phyloP scores from a whole-genome alignment of 2,888 invertebrate species.

The Heterodera filipjevi region DNA sequence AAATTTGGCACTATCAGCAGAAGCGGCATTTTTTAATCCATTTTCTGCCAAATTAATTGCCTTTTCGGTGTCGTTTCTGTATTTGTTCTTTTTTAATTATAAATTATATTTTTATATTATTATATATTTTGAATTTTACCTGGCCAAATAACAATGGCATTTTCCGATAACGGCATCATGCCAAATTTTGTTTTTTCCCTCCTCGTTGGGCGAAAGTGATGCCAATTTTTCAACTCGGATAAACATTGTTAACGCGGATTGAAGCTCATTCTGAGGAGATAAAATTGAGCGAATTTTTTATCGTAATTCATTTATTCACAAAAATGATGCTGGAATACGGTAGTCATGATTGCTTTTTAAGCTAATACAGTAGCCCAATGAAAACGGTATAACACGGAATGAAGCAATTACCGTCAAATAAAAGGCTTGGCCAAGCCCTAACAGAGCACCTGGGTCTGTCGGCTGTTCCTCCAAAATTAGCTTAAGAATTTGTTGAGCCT shows the following conservation, averaged over 20 bases:
- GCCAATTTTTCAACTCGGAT: not conserved
- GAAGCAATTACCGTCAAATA: not conserved
- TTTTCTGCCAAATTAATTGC: not conserved
- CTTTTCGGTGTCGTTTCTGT: not conserved
- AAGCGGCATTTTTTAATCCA: not conserved
- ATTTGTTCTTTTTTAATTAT: not conserved
- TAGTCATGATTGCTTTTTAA: no score
- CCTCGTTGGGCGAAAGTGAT: not conserved
- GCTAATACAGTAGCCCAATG: not conserved
- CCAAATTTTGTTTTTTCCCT: not conserved
- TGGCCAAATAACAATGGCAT: conserved; percentile 12
- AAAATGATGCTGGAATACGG: not conserved
- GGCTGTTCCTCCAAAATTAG: not conserved
- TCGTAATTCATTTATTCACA: not conserved
- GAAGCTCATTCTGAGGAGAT: not conserved
- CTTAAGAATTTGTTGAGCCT: not conserved
- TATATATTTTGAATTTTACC: not conserved
- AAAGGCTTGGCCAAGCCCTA: not conserved
- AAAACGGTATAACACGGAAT: no score
- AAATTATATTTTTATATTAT: no score
- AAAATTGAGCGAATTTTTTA: not conserved
- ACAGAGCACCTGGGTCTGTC: not conserved
- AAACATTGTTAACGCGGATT: not conserved
- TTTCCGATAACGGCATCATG: not conserved
- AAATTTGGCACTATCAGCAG: not conserved